Conservation (phyloP, 2,797 vertebrate species). For the Numenius phaeopus region DNA sequence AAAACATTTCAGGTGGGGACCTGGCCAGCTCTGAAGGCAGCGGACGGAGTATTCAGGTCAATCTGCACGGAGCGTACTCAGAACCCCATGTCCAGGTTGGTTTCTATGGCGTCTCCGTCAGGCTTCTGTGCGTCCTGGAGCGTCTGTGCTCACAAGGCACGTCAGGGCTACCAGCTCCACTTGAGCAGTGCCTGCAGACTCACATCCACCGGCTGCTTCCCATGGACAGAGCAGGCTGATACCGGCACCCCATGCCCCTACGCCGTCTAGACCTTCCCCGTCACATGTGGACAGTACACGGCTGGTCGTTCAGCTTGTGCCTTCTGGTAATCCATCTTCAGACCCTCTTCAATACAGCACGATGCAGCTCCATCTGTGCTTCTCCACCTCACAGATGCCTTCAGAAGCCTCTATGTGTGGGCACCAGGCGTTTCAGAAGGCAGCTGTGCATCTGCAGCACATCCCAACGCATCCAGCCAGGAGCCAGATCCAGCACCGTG, state of each 20-base stretch:
- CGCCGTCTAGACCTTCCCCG: fast-evolving
- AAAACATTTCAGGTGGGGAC: not conserved
- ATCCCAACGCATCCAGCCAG: fast-evolving
- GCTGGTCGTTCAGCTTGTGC: not conserved
- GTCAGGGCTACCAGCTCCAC: not conserved
- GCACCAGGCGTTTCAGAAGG: fast-evolving
- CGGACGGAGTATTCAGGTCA: not conserved
- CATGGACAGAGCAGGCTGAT: not conserved
- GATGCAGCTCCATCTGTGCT: not conserved
- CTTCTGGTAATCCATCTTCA: not conserved
- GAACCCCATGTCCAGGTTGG: not conserved
- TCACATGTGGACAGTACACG: fast-evolving
- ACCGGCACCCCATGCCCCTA: fast-evolving
- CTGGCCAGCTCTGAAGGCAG: not conserved
- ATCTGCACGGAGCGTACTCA: fast-evolving
- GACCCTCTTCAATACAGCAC: not conserved
- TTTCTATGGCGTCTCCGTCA: not conserved
- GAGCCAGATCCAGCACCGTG: not conserved
- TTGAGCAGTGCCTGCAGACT: not conserved
- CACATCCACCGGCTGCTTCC: not conserved
- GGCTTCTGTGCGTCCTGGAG: not conserved
- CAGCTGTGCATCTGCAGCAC: not conserved
- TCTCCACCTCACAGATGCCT: not conserved
- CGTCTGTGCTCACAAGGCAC: fast-evolving
- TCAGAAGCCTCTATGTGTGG: not conserved